Evolutionary conservation across 2,113 vertebrate genomes (phyloP), one percentile per base, ranked within the genome.

Genomic region (Vidua chalybeata): DNA sequence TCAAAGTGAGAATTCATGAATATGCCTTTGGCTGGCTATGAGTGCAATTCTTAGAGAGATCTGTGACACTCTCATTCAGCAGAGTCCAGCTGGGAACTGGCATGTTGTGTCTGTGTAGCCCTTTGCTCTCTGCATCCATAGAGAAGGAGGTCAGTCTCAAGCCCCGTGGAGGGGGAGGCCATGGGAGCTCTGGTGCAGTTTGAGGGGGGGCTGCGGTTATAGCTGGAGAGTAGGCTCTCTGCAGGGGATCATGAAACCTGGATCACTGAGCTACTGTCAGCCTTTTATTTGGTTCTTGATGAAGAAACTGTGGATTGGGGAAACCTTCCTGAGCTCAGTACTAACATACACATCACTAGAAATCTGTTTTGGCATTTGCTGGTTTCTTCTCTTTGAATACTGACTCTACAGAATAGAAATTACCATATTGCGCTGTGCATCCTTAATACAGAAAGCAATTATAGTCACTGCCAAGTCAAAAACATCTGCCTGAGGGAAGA

Each of bases 1-100:
- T 96, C 92, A 93, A 97, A 94, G 82, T 88, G 72, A 95, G 90
- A 86, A 96, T 96, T 96, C 93, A 94, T 91, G 87, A 95, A 91
- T 94, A 86, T 86, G 85, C 76, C 85, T 96, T 96, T 93, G 72
- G 72, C 76, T 87, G 56, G 30, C 31, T 85, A 45, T 71, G 82
- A 74, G 64, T 84, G 73, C 56, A 94, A 45, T 72, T 75, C 91
- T 94, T 63, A 39, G 49, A 74, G 82, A 89, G 85, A 94, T 96
- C 91, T 85, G 82, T 93, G 84, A 63, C 68, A 1, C 51, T 91
- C 49, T 82, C n/a, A 71, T 77, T 95, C 80, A 75, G 68, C 76
- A 63, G 48, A 49, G 75, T 73, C 74, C 85, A 85, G 67, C 85
- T 83, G 90, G 71, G 94, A 95, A 17, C 62, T 3, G 7, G 46